Evolutionary conservation across 2,797 vertebrate species (phyloP), one percentile per base, ranked within the genome.

Genomic region (Orestias chungarensis): DNA sequence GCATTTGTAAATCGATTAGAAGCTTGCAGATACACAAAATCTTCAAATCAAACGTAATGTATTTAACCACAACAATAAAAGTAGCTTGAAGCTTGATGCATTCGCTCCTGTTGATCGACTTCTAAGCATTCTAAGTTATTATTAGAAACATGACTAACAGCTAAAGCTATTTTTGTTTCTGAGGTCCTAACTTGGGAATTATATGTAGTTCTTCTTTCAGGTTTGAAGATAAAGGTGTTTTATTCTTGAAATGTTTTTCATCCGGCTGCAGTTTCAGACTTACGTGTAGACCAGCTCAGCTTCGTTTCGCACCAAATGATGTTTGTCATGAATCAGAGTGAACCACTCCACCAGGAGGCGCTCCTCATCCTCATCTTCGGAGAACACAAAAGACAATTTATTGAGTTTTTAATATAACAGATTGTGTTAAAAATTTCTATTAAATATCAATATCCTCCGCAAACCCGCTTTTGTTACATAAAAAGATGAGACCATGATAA

Each of bases 201-300:
- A 3, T 10, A 25, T 6, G n/a, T n/a, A 3, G 23, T 49, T 49
- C n/a, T 49, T 23, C 47, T 49, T 49, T 49, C 20, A 49, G 10
- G 23, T 25, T 10, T 50, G 49, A 50, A n/a, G 49, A 50, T 4
- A 50, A 50, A 25, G 14, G 25, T 7, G 0, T 3, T 11, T 46
- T 47, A 20, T 47, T 50, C 27, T 55, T 42, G 12, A 27, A 68
- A 68, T 3, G 10, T 42, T 0, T n/a, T 12, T 9, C n/a, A 23
- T 10, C 31, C 27, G 29, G 49, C 20, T 40, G 49, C 23, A 18
- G 47, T 25, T n/a, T 55, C 10, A 62, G 23, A 88, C 98, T 94
- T 89, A 99, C 98, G 96, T 96, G 74, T 99, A 99, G 75, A 99
- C 96, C 74, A 99, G 96, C 90, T 99, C 98, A 0, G 97, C 98